A percentile compares a stretch with the other conserved stretches of the same genome.
Evolutionary conservation across 1,140 invertebrate species (phyloP).

Genomic region (Aphelenchoides avenae): DNA sequence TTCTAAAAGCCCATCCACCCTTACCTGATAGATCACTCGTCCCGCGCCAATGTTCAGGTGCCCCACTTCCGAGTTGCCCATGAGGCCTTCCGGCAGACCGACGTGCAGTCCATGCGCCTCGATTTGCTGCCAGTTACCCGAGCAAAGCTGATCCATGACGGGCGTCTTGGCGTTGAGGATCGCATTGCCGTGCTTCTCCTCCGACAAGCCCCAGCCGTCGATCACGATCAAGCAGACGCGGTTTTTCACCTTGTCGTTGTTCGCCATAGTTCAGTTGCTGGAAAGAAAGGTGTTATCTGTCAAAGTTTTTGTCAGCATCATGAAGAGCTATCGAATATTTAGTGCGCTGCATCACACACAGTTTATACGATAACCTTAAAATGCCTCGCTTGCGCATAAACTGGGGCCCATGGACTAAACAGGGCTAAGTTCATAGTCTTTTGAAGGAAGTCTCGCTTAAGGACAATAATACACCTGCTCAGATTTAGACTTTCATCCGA

Average conservation of each 20-base stretch:
- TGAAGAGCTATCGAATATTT: background rate
- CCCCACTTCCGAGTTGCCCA: constrained; percentile 65
- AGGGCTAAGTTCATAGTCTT: too few species aligned
- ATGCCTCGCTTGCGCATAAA: too few species aligned
- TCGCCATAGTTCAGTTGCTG: constrained; percentile 37
- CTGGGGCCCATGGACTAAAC: too few species aligned
- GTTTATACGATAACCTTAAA: too few species aligned
- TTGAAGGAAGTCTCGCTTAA: too few species aligned
- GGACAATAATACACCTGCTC: too few species aligned
- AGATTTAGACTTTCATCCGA: too few species aligned
- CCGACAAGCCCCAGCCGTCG: constrained; percentile 62
- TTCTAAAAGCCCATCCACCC: constrained; percentile 15
- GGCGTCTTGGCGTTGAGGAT: constrained; percentile 61
- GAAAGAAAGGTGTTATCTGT: background rate
- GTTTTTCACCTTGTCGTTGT: constrained; percentile 44
- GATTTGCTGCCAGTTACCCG: constrained; percentile 61
- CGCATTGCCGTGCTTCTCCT: constrained; percentile 60
- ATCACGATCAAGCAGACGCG: constrained; percentile 63
- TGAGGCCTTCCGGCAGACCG: constrained; percentile 62
- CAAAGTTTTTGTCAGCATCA: background rate
- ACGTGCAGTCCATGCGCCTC: constrained; percentile 62
- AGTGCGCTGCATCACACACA: too few species aligned
- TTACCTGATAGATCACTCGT: constrained; percentile 63
- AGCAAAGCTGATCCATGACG: constrained; percentile 60
- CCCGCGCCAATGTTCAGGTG: constrained; percentile 65